These are phyloP conservation scores for Octodon degus DNA, from an alignment of 2,113 vertebrate genomes.

Conservation along the genomic window DNA sequence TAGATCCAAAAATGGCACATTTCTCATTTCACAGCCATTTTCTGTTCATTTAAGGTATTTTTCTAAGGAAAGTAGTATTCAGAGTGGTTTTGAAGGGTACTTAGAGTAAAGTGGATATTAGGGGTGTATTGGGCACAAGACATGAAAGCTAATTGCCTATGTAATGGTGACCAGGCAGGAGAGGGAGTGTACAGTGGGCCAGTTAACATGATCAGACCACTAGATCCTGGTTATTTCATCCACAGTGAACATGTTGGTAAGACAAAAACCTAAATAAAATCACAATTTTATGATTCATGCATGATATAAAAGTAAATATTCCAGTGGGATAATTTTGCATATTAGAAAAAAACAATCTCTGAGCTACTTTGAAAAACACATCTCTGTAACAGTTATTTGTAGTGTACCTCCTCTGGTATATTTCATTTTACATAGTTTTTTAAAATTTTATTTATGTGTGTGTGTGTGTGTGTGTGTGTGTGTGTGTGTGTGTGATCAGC, in stretches of 20 bases:
- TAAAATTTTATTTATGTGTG: too few species aligned
- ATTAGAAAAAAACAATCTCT: neutral
- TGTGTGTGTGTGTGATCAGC: too few species aligned
- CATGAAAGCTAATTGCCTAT: neutral
- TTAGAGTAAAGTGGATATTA: neutral
- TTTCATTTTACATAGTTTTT: constrained; percentile 40
- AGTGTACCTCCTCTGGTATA: constrained; percentile 45
- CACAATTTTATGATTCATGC: neutral
- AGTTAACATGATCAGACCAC: neutral
- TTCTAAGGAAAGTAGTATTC: neutral
- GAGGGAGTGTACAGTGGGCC: accelerated
- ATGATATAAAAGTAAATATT: neutral
- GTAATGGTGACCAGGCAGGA: neutral
- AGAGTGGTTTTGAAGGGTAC: neutral
- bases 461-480: too few species aligned
- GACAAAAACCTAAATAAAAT: constrained; percentile 72
- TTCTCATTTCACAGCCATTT: accelerated
- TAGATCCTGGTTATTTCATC: constrained; percentile 33
- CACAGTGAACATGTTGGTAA: constrained; percentile 60
- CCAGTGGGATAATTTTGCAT: neutral
- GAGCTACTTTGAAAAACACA: neutral
- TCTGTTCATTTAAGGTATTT: neutral
- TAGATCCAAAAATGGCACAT: neutral
- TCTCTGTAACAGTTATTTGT: neutral
- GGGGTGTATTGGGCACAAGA: neutral